A percentile compares a stretch with the other conserved stretches of the same genome.
phyloP scores from a whole-genome alignment of 2,797 vertebrate species.

The Limosa lapponica region DNA sequence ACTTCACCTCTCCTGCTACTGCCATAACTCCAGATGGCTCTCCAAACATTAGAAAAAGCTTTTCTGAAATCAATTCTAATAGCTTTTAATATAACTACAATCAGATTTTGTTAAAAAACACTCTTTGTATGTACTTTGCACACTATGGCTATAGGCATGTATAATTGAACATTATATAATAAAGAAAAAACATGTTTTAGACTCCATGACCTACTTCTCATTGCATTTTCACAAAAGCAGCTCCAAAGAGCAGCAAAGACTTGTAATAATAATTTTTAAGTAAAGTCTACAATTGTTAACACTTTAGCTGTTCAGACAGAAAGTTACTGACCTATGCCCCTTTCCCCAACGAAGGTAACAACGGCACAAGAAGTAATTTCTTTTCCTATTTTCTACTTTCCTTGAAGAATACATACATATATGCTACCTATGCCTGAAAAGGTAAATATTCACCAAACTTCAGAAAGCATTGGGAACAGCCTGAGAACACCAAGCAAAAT shows the following conservation, averaged over 20 bases:
- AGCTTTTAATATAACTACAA: not conserved
- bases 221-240: not conserved
- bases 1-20: not conserved
- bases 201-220: not conserved
- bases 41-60: not conserved
- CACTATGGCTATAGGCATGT: not conserved
- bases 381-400: not conserved
- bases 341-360: not conserved
- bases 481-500: not conserved
- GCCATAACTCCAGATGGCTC: not conserved
- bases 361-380: not conserved
- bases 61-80: not conserved
- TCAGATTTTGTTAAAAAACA: not conserved
- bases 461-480: not conserved
- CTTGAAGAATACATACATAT: not conserved
- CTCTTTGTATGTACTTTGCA: not conserved
- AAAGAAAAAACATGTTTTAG: not conserved
- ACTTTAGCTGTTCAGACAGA: not conserved
- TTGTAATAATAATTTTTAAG: not conserved
- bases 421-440: not conserved
- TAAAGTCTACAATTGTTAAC: not conserved
- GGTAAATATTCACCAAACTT: not conserved
- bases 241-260: not conserved
- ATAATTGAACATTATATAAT: not conserved
- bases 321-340: not conserved